Percentiles rank a stretch among this genome's conserved stretches.
phyloP scores from a whole-genome alignment of 2,888 invertebrate genomes.

The Acanthosoma haemorrhoidale region DNA sequence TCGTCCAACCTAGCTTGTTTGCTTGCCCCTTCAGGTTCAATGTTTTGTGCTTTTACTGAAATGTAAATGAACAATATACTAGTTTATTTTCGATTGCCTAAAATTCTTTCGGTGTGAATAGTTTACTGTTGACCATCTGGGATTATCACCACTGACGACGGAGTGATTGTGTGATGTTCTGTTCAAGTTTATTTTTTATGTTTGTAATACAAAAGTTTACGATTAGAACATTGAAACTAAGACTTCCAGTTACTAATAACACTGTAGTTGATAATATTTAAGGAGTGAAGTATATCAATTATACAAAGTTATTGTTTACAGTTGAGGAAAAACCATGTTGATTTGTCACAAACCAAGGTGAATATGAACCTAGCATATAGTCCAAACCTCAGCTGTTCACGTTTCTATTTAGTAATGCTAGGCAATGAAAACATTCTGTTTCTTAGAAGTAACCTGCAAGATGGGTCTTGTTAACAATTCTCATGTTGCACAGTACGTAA shows the following conservation, averaged over 20 bases:
- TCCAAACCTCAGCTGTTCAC: background rate
- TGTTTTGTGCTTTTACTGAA: slow-evolving; percentile 6
- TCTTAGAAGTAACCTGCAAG: background rate
- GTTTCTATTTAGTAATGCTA: background rate
- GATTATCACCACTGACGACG: background rate
- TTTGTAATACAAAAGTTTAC: background rate
- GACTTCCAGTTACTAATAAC: background rate
- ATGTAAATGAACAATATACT: background rate
- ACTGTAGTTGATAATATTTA: no score
- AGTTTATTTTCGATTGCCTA: background rate
- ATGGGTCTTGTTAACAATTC: background rate
- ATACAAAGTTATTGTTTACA: no score
- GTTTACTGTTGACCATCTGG: background rate
- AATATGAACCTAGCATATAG: background rate
- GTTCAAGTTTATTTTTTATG: slow-evolving; percentile 15
- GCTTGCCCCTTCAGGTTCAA: slow-evolving; percentile 33
- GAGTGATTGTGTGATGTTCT: background rate
- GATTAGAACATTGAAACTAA: background rate
- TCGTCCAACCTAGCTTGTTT: slow-evolving; percentile 40
- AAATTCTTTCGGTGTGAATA: background rate
- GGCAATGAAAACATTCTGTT: background rate
- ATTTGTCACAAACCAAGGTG: slow-evolving; percentile 17
- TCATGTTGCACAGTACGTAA: background rate
- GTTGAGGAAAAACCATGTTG: slow-evolving; percentile 9
- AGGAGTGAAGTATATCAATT: no score